phyloP scores from a whole-genome alignment of 2,113 vertebrate genomes.

The Lycaon pictus region DNA sequence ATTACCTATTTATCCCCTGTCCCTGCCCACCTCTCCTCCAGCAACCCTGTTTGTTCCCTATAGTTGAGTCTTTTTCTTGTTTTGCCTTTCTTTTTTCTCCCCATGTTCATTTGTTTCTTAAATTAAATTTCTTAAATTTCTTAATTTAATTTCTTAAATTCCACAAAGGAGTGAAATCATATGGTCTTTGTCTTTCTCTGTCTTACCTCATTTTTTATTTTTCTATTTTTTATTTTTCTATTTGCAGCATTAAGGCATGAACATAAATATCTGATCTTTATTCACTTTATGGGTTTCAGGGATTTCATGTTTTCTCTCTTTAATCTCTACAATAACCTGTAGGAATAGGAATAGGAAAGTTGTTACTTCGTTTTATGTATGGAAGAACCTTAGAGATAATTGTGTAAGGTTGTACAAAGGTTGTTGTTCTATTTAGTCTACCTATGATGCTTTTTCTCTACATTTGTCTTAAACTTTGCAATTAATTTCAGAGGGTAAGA shows the following conservation, averaged over 20 bases:
- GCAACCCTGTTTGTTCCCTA: neutral
- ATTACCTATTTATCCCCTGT: neutral
- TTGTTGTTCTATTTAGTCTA: neutral
- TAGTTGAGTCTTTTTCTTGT: neutral
- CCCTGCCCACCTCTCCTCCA: too few relatives aligned
- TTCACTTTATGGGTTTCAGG: slow-evolving; percentile 14
- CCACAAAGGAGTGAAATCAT: neutral
- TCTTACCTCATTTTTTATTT: too few relatives aligned
- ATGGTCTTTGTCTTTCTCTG: neutral
- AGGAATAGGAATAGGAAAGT: neutral
- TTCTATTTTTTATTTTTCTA: neutral
- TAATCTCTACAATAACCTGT: neutral
- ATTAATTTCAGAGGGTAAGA: slow-evolving; percentile 22
- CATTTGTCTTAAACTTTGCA: slow-evolving; percentile 1
- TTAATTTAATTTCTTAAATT: neutral
- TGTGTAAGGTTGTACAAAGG: neutral
- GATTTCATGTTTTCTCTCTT: neutral
- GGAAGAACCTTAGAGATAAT: neutral
- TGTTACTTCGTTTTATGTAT: slow-evolving; percentile 39
- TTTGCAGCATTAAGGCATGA: neutral
- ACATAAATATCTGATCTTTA: neutral
- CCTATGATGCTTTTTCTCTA: neutral
- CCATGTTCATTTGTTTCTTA: neutral
- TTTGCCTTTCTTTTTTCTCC: neutral
- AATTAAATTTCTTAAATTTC: too few relatives aligned